Base-by-base conservation (phyloP, 2,888 invertebrate species). In the Cerceris rybyensis region DNA sequence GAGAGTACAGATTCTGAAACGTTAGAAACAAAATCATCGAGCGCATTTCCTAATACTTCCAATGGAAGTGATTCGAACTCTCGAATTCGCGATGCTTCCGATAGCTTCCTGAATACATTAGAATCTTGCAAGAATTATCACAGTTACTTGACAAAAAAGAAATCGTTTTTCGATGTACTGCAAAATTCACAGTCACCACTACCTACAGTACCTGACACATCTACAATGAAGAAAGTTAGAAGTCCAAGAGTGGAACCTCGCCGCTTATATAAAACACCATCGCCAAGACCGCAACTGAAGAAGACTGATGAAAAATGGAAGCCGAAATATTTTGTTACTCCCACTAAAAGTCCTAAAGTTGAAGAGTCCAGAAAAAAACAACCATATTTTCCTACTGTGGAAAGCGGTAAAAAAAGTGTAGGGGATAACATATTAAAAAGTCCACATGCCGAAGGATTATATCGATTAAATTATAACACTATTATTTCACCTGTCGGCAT, bases 401-500 rank as follows among this genome's bases (percentile, higher is more conserved):
- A 42, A 5, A 66, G 46, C 9, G 13, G 9, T 13, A 7, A 4
- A 39, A 61, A 39, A 66, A 72, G 14, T 55, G 28, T 7, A 49
- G 65, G 59, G 28, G 49, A 60, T 7, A 54, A 76, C 28, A 80
- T 79, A 39, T 55, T 86, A 11, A 81, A 81, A 54, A 87, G 79
- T 16, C 80, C 83, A 28, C 75, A 82, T 41, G 68, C 78, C 7
- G 70, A 83, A 57, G 81, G 83, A 0, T 63, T 84, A 7, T 86
- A 81, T 46, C 85, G 82, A 64, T 52, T 78, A 13, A 87, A 83
- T 61, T 88, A 87, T 41, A 76, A 87, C n/a, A 86, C 82, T 7
- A 82, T 92, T 6, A 77, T 85, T 50, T 91, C 91, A 7, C 91
- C 91, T 0, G 81, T 92, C 4, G 87, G 86, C 39, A 82, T 88